Percentiles rank a stretch among this genome's conserved stretches.
These are phyloP conservation scores for Xyliphius kryptos DNA, from an alignment of 2,113 vertebrate genomes.

Conservation along the genomic window DNA sequence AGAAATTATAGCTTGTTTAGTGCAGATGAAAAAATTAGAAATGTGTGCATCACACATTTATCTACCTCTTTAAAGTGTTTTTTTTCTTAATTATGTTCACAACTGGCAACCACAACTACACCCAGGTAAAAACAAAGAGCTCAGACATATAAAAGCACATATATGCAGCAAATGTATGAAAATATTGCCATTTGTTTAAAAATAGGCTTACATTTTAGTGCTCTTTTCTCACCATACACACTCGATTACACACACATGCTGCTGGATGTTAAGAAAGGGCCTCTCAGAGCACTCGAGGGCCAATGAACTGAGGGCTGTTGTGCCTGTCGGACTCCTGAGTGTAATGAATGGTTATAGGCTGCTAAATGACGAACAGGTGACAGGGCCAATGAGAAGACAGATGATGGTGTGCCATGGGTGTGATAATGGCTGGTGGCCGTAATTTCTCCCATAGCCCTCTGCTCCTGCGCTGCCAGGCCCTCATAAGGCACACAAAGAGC, in stretches of 20 bases:
- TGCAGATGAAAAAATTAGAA: too few relatives aligned
- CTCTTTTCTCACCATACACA: constrained; percentile 2
- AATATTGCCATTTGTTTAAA: too few relatives aligned
- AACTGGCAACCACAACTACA: too few relatives aligned
- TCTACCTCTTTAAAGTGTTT: too few relatives aligned
- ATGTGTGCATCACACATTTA: too few relatives aligned
- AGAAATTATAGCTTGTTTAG: too few relatives aligned
- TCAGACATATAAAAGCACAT: too few relatives aligned
- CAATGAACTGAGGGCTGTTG: constrained; percentile 26
- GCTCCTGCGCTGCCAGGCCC: constrained; percentile 67
- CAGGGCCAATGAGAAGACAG: constrained; percentile 75
- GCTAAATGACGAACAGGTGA: constrained; percentile 82
- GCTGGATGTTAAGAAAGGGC: constrained; percentile 6
- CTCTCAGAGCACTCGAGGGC: constrained; percentile 11
- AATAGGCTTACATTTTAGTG: too few relatives aligned
- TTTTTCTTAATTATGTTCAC: too few relatives aligned
- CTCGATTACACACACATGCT: constrained; percentile 8
- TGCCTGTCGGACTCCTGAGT: constrained; percentile 54
- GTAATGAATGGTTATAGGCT: constrained; percentile 78
- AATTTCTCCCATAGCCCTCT: constrained; percentile 69
- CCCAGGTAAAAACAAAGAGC: too few relatives aligned
- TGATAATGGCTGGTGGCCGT: constrained; percentile 76
- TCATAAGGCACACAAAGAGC: constrained; percentile 79
- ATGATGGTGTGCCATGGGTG: constrained; percentile 70
- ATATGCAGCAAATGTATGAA: too few relatives aligned